phyloP scores from a whole-genome alignment of 2,888 invertebrate genomes.

The Scaptomyza parva region DNA sequence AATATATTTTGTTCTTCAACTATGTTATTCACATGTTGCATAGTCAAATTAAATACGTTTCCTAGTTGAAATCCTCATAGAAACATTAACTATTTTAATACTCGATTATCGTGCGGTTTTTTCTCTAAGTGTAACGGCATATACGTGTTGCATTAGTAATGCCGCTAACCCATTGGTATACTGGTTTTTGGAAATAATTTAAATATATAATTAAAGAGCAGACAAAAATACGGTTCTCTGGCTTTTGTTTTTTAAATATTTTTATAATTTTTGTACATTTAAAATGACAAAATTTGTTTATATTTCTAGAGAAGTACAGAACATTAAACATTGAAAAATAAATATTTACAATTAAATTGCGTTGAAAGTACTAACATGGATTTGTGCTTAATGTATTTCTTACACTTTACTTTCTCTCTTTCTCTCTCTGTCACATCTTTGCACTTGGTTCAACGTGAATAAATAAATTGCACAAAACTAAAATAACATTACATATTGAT shows the following conservation, averaged over 20 bases:
- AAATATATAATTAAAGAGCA: background rate
- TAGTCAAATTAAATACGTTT: no score
- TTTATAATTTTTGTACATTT: constrained; percentile 70
- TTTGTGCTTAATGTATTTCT: constrained; percentile 17
- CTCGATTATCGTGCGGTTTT: no score
- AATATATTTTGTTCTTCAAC: no score
- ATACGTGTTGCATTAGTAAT: constrained; percentile 63
- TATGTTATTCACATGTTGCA: no score
- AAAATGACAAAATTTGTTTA: constrained; percentile 69
- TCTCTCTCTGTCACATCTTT: background rate
- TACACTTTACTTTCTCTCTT: background rate
- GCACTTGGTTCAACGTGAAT: constrained; percentile 63
- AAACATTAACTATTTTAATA: no score
- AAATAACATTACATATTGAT: constrained; percentile 64
- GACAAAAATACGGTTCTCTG: background rate
- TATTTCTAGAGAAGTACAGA: constrained; percentile 64
- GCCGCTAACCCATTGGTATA: constrained; percentile 26
- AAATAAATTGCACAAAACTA: constrained; percentile 77
- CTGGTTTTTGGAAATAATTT: background rate
- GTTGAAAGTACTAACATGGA: constrained; percentile 53
- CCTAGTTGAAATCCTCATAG: no score
- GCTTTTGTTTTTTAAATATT: constrained; percentile 24
- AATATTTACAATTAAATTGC: constrained; percentile 84
- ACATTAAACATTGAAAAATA: constrained; percentile 74
- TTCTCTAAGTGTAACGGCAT: constrained; percentile 17